Evolutionary conservation across 2,113 vertebrate species (phyloP), one percentile per base, ranked within the genome.

Genomic region (Tachycineta bicolor): DNA sequence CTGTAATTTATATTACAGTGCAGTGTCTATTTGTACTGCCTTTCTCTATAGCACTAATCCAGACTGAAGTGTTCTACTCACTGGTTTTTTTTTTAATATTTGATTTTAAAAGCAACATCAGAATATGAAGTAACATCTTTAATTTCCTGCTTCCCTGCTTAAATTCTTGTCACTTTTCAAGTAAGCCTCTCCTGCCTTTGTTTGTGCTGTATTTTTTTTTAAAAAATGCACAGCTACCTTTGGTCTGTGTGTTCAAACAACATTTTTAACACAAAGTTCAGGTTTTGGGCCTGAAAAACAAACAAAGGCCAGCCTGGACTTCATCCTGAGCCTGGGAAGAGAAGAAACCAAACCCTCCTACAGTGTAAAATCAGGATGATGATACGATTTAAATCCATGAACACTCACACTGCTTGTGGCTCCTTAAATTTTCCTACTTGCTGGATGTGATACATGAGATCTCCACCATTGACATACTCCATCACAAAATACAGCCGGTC

Each of bases 391-490:
- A 74, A 92, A 77, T 14, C 44, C 8, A 69, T 8, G 68, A 73
- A 84, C 77, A 97, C 99, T 99, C 98, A 99, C 99, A 99, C 99
- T 95, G 99, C 99, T 97, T 99, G 99, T 14, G 99, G 99, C 94
- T 99, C 99, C 97, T 99, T 99, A 96, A 99, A 99, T 90, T 99
- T 99, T 70, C 99, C 99, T 85, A 99, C 99, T 97, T 99, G 99
- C 94, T 99, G 99, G 75, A 99, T 99, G 97, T 99, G 99, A 92
- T 99, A 99, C 99, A 99, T 99, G 91, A 99, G 99, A 82, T 99
- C 99, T 49, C 99, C 99, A 10, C 99, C 99, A 2, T 99, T 99
- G 94, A 99, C 99, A n/a, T 99, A 99, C 60, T 99, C 99, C 99
- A 99, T 99, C 89, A 99, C 99, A 87, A 99, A 99, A 97, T 99